A percentile compares a stretch with the other conserved stretches of the same genome.
These are phyloP conservation scores for Gambusia yucatana DNA, from an alignment of 2,797 vertebrate genomes.

Conservation along the genomic window DNA sequence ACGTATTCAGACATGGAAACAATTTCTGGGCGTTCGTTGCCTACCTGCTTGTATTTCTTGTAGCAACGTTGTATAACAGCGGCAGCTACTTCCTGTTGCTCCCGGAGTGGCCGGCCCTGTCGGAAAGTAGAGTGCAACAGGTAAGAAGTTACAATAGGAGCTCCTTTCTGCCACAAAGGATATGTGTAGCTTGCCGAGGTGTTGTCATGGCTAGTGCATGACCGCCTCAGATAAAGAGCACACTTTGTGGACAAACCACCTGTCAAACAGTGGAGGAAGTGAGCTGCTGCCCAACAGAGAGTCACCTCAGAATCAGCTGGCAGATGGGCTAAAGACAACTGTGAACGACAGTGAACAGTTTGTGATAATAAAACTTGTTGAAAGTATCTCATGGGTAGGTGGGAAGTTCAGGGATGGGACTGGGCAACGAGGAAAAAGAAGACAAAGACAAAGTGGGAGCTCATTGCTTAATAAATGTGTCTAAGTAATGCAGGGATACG, in stretches of 20 bases:
- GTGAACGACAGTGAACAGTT: constrained; percentile 74
- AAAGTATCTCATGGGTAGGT: constrained; percentile 52
- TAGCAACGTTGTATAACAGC: constrained; percentile 99
- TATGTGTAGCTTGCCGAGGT: constrained; percentile 51
- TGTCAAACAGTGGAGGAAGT: constrained; percentile 46
- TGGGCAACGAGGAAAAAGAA: constrained; percentile 35
- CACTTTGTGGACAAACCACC: constrained; percentile 36
- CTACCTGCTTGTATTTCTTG: constrained; percentile 99
- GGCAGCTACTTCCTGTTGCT: constrained; percentile 97
- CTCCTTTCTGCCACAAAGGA: constrained; percentile 51
- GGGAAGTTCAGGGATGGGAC: constrained; percentile 52
- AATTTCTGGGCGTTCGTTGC: constrained; percentile 7
- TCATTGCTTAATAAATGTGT: constrained; percentile 60
- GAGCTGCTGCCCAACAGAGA: constrained; percentile 36
- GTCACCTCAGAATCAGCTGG: constrained; percentile 64
- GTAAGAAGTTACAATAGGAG: constrained; percentile 65
- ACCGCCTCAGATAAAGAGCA: constrained; percentile 53
- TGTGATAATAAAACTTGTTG: constrained; percentile 71
- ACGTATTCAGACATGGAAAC: background rate
- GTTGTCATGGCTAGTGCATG: constrained; percentile 48
- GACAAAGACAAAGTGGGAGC: constrained; percentile 48
- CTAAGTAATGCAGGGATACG: constrained; percentile 63
- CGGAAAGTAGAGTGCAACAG: constrained; percentile 66
- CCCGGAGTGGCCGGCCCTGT: constrained; percentile 93
- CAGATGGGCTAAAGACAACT: constrained; percentile 68